phyloP scores from a whole-genome alignment of 2,113 vertebrate species.

The Rhipidura dahli region DNA sequence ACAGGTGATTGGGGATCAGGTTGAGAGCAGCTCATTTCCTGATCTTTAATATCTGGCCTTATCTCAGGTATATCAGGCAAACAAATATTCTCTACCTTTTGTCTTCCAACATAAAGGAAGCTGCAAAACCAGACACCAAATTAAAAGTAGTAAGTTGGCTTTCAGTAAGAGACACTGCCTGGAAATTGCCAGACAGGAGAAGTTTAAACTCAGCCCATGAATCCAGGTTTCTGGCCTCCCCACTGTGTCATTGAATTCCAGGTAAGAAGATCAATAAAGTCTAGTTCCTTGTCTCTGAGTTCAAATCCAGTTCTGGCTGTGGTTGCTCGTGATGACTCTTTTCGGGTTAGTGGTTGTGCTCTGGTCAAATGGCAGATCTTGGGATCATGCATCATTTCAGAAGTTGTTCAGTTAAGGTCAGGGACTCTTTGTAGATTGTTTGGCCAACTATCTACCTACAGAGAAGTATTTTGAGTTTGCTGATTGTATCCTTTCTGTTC shows the following conservation, averaged over 20 bases:
- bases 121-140: neutral
- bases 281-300: neutral
- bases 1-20: too few species aligned
- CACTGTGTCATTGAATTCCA: neutral
- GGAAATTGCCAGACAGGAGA: neutral
- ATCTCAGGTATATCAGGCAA: too few species aligned
- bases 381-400: neutral
- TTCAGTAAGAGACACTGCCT: neutral
- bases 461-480: neutral
- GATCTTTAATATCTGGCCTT: too few species aligned
- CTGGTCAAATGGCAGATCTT: neutral
- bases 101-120: too few species aligned
- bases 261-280: constrained; percentile 24
- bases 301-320: constrained; percentile 7
- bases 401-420: neutral
- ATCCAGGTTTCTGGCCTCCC: neutral
- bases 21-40: too few species aligned
- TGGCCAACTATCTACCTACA: neutral
- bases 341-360: neutral
- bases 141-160: neutral
- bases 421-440: neutral
- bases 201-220: neutral
- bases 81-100: too few species aligned
- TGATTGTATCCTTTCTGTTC: neutral
- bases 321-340: neutral